A percentile compares a stretch with the other conserved stretches of the same genome.
Evolutionary conservation across 2,797 vertebrate species (phyloP).

Genomic region (Tarsius wallacei): DNA sequence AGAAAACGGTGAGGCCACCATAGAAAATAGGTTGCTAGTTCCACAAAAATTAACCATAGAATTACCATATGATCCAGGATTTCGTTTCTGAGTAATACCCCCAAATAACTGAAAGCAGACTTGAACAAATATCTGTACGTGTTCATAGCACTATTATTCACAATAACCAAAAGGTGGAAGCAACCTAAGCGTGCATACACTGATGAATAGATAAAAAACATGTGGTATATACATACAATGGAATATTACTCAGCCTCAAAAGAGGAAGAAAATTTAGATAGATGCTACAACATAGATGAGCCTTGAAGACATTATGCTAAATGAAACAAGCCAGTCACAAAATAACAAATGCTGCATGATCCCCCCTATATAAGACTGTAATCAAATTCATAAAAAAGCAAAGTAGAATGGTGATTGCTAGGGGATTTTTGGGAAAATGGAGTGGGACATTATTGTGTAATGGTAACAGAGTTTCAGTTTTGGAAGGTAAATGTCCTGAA

Average conservation of each 20-base stretch:
- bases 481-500: not conserved
- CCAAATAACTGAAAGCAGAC: not conserved
- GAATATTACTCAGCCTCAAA: not conserved
- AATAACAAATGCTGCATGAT: not conserved
- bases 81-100: not conserved
- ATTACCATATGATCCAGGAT: not conserved
- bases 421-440: too few relatives aligned
- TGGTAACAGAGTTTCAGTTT: not conserved
- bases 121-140: not conserved
- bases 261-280: not conserved
- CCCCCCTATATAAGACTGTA: not conserved
- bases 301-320: not conserved
- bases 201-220: not conserved
- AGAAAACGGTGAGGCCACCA: not conserved
- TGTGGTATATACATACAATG: rapidly evolving
- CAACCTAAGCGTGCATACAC: too few relatives aligned
- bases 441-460: not conserved
- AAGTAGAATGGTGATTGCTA: not conserved
- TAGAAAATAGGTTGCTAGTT: not conserved
- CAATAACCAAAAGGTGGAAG: not conserved
- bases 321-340: not conserved
- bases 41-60: not conserved
- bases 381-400: not conserved
- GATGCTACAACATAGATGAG: not conserved
- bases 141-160: not conserved